Base-by-base conservation (phyloP, 30 jellyfish, hydroid and myxozoan genomes). In the Turritopsis rubra region DNA sequence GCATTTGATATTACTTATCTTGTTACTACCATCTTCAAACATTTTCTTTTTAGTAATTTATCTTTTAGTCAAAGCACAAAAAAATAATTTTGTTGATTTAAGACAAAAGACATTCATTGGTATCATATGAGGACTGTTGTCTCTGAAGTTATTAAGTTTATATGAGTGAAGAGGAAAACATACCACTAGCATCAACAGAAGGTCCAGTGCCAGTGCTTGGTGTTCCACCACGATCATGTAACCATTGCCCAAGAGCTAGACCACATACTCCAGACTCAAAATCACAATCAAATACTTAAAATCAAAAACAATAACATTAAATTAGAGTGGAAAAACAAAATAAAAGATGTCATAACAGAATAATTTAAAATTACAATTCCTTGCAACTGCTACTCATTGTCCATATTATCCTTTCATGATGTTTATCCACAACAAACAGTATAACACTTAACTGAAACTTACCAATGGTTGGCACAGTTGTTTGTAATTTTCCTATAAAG, bases 121-220 rank as follows among this genome's bases (percentile, higher is more conserved):
- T 41, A 41, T 41, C 5, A 41, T 13, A 41, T 3, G 9, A 41
- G 60, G n/a, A n/a, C n/a, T n/a, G n/a, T n/a, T n/a, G n/a, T n/a
- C n/a, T 41, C 60, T 13, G 13, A 41, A 3, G 60, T 41, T 41
- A 3, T 41, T 13, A 68, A 7, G 77, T 7, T 68, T 19, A 68
- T 68, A 68, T 1, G 9, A 19, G 77, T 7, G 19, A 68, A 68
- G 31, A n/a, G 30, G 30, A 27, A 68, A 68, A 68, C 77, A 68
- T 68, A 68, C 77, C 77, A 1, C 77, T 68, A 7, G 77, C 77
- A 27, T 68, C 77, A 68, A 68, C 77, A 68, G 31, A n/a, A n/a
- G 77, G 77, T 7, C 77, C 77, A 68, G 77, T 68, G 21, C 21
- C 30, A n/a, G 16, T 0, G 19, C 31, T n/a, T n/a, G 77, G 0